phyloP scores from a whole-genome alignment of 1,140 invertebrate species.

The Drosophila nigrodunni region DNA sequence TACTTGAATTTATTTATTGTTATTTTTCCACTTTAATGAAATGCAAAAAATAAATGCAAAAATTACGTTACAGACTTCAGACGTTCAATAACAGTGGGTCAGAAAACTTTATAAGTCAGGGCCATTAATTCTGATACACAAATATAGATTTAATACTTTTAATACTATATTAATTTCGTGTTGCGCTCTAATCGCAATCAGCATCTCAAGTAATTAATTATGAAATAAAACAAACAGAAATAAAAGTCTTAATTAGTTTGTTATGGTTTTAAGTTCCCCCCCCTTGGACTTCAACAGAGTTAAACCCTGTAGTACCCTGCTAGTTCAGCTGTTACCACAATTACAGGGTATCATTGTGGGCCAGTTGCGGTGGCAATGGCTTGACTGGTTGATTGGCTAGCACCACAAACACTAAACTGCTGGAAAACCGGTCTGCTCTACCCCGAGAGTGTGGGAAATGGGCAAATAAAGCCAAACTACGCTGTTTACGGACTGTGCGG shows the following conservation, averaged over 20 bases:
- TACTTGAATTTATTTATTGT: slow-evolving; percentile 1
- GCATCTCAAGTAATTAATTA: neutral
- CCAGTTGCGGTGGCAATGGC: slow-evolving; percentile 3
- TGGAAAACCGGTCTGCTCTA: slow-evolving; percentile 53
- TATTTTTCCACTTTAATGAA: neutral
- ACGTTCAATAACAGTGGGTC: slow-evolving; percentile 9
- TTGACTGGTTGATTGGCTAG: slow-evolving; percentile 41
- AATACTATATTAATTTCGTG: neutral
- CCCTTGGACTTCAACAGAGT: no score
- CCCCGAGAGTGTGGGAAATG: slow-evolving; percentile 53
- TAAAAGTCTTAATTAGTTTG: no score
- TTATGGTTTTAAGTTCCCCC: no score
- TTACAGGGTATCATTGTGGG: slow-evolving; percentile 18
- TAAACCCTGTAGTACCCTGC: no score
- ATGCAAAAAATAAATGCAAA: neutral
- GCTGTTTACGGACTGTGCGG: slow-evolving; percentile 31
- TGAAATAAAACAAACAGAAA: no score
- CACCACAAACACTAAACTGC: slow-evolving; percentile 17
- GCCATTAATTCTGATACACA: slow-evolving; percentile 3
- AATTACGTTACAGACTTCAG: slow-evolving; percentile 14
- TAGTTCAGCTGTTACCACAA: neutral
- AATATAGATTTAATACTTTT: neutral
- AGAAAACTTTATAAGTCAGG: slow-evolving; percentile 14
- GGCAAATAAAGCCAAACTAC: slow-evolving; percentile 48
- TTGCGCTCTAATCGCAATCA: neutral